Base-by-base conservation (phyloP, 2,797 vertebrate genomes). In the Caiman crocodilus region DNA sequence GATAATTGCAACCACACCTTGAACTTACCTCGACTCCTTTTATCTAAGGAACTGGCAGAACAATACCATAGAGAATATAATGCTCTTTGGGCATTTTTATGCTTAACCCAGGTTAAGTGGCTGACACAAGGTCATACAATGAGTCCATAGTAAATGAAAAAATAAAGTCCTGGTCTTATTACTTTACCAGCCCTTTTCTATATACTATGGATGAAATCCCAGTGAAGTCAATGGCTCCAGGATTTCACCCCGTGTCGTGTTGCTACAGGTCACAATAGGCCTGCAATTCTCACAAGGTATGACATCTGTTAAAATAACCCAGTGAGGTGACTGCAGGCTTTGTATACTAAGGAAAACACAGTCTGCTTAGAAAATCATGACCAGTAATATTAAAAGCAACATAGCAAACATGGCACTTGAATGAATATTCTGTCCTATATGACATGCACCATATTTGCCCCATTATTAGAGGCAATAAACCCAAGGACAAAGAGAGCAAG, bases 401-500 rank as follows among this genome's bases (percentile, higher is more conserved):
- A 32, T 63, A 69, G 69, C 21, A 6, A 59, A 82, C 3, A 74
- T 75, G 69, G 21, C 56, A 87, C 86, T 77, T 76, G 32, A 89
- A 90, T 30, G 60, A 94, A 84, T 64, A 88, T 75, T 77, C 26
- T 90, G 82, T 78, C 82, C 84, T 78, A 90, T 93, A 28, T 55
- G 42, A 67, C 90, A 73, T 12, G 63, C 26, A 12, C 88, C 11
- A 4, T 92, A 56, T 83, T 95, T 96, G 89, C 80, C 94, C 96
- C 84, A 32, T 87, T 94, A 83, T 56, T 91, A 95, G 92, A 95
- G 90, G 89, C 78, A 97, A 90, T 78, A 97, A 97, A 97, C 86
- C 87, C 95, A 97, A 97, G 97, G 97, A 97, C 97, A 97, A 97
- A 98, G 83, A 93, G 94, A 97, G 95, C 95, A 95, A 95, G 87